These are phyloP conservation scores for Podiceps cristatus DNA, from an alignment of 2,113 vertebrate genomes.

Conservation along the genomic window DNA sequence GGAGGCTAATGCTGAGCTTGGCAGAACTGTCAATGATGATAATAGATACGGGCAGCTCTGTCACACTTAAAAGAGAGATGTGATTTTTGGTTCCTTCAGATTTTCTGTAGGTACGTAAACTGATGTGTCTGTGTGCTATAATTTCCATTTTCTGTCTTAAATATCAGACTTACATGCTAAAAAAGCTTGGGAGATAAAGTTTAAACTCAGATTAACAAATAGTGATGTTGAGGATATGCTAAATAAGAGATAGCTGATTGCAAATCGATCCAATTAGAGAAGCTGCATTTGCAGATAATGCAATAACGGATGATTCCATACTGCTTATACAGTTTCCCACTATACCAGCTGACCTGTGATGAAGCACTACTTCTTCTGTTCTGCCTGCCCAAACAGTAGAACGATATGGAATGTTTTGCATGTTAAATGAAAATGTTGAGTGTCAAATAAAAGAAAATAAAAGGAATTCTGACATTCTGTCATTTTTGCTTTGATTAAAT, in stretches of 20 bases:
- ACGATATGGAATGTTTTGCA: neutral
- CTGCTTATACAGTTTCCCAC: neutral
- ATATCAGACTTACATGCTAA: neutral
- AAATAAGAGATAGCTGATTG: neutral
- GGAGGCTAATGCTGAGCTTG: conserved; percentile 10
- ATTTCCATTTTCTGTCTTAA: neutral
- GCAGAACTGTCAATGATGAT: neutral
- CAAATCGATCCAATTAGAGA: neutral
- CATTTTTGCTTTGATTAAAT: neutral
- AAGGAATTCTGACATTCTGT: neutral
- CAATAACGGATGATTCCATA: neutral
- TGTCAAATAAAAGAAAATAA: neutral
- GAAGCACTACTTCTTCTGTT: neutral
- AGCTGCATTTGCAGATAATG: neutral
- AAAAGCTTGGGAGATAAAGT: neutral
- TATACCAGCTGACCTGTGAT: neutral
- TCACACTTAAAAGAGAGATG: neutral
- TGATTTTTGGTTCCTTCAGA: neutral
- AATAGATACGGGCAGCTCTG: neutral
- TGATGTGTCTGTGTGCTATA: neutral
- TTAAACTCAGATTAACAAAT: neutral
- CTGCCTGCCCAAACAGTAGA: neutral
- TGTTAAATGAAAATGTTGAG: rapidly evolving
- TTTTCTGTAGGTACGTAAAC: neutral
- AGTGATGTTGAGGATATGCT: neutral